Conservation (phyloP, 2,113 vertebrate species). For the Martes martes region DNA sequence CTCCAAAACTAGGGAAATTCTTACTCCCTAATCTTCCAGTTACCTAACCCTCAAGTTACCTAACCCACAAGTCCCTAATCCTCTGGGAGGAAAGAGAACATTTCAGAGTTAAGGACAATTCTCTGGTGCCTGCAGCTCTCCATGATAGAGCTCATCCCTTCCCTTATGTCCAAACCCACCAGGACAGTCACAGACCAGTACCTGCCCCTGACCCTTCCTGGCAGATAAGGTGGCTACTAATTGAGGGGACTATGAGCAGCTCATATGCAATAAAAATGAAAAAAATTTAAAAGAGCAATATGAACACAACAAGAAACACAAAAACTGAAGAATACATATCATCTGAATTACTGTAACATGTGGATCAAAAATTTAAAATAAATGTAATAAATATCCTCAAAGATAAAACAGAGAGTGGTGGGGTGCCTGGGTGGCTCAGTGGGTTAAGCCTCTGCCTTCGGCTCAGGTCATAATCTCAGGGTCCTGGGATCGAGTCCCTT, state of each 20-base stretch:
- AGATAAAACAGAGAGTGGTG: not conserved
- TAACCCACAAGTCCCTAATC: too few relatives aligned
- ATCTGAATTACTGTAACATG: not conserved
- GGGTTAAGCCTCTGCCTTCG: too few relatives aligned
- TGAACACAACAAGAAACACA: not conserved
- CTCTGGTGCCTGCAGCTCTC: not conserved
- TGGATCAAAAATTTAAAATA: not conserved
- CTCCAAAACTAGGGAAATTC: not conserved
- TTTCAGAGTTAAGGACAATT: not conserved
- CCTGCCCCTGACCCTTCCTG: not conserved
- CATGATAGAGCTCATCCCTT: not conserved
- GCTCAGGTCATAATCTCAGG: too few relatives aligned
- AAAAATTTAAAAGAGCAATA: not conserved
- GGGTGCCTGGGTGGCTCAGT: too few relatives aligned
- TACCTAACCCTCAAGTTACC: not conserved
- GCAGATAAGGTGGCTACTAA: not conserved
- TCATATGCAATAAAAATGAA: not conserved
- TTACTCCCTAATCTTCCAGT: not conserved
- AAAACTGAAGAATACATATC: not conserved
- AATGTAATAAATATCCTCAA: not conserved
- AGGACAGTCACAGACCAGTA: not conserved
- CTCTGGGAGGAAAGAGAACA: not conserved
- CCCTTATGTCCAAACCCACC: not conserved
- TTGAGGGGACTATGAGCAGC: not conserved
- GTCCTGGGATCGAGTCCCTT: too few relatives aligned